Percentiles rank a stretch among this genome's conserved stretches.
Evolutionary conservation across 2,797 vertebrate species (phyloP).

Genomic region (Arrhamphus sclerolepis): DNA sequence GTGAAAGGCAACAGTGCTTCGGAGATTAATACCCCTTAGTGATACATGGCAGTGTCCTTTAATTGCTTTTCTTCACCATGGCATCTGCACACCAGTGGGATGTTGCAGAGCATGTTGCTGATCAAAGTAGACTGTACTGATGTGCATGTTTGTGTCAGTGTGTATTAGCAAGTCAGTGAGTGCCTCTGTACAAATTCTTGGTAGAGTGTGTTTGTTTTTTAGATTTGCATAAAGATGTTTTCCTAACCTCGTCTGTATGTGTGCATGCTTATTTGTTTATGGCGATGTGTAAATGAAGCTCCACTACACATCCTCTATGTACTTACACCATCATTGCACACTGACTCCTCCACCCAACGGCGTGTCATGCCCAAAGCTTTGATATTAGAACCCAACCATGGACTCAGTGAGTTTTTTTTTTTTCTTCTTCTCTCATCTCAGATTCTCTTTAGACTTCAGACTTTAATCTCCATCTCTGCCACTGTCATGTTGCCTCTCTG

Average conservation of each 20-base stretch:
- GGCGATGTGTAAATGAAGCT: not conserved
- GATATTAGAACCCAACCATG: slow-evolving; percentile 3
- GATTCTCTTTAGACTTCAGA: slow-evolving; percentile 32
- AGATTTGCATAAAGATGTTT: not conserved
- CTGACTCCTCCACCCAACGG: not conserved
- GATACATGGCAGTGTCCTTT: not conserved
- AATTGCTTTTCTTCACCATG: slow-evolving; percentile 11
- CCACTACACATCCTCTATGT: not conserved
- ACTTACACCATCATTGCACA: not conserved
- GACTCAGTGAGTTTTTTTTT: not conserved
- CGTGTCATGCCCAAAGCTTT: not conserved
- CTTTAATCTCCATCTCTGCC: slow-evolving; percentile 31
- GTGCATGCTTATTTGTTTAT: not conserved
- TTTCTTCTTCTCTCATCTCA: not conserved
- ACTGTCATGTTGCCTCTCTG: slow-evolving; percentile 10
- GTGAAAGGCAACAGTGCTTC: slow-evolving; percentile 2
- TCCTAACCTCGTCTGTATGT: not conserved
- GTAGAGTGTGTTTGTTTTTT: not conserved
- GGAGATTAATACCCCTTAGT: not conserved
- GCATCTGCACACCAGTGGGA: not conserved
- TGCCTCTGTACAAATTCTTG: not conserved
- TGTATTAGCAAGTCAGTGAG: not conserved
- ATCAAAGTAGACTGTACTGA: not conserved
- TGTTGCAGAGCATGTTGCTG: not conserved
- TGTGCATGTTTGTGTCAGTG: not conserved